Evolutionary conservation across 2,113 vertebrate species (phyloP), one percentile per base, ranked within the genome.

Genomic region (Grantiella picta): DNA sequence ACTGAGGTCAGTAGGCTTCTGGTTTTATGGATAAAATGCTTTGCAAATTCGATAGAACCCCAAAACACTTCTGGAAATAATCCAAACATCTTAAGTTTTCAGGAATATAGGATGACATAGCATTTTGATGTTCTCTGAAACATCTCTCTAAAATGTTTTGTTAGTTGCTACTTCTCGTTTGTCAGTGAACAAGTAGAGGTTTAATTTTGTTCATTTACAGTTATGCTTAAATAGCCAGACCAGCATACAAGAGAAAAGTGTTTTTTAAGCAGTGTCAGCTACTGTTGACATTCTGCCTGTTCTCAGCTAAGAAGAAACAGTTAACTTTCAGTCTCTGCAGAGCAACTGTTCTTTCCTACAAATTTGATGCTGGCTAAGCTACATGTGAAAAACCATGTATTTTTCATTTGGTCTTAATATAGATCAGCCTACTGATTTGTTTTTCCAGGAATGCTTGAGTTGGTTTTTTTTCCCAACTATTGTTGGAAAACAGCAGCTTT

Each of bases 401-500:
- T 93, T 95, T 95, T 92, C 76, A 60, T 71, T 90, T 93, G 15
- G 10, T 52, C 86, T 92, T 90, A 90, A 78, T 86, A 89, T 93
- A 95, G 86, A n/a, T 70, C 71, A 81, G 53, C 66, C 59, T 93
- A 38, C 91, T 63, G 63, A 78, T 83, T 88, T 92, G 71, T 79
- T 86, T 96, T 94, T 95, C 86, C 60, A 78, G 72, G 82, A 94
- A 93, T 47, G 18, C 86, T 65, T 66, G 56, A 70, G 33, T 33
- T 49, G 9, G 33, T 45, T 65, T 80, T 73, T 94, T 85, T 83
- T 53, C 9, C 50, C 44, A 84, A 24, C 61, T 93, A 5, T 92
- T 17, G 0, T 42, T 94, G 69, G 50, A 90, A 90, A 94, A 86
- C 36, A 81, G 71, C 82, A 86, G 64, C 47, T 83, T 90, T 92